Evolutionary conservation across 2,113 vertebrate species (phyloP).

Genomic region (Erythrocercus mccallii): DNA sequence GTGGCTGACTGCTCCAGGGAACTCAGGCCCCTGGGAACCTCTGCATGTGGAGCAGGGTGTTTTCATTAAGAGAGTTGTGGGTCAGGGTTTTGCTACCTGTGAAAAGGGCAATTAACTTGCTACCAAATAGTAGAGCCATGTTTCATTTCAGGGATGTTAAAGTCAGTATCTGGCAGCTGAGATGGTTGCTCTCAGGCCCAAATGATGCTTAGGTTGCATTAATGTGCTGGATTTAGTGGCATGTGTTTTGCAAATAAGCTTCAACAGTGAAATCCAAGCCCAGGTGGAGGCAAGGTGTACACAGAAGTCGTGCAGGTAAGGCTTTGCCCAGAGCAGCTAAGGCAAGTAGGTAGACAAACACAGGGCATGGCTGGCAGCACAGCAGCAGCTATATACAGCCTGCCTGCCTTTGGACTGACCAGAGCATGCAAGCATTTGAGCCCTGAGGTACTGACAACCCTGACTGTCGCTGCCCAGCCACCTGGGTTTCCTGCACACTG

Average conservation of each 20-base stretch:
- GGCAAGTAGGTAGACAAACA: rapidly evolving
- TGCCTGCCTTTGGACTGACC: background rate
- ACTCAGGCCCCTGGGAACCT: background rate
- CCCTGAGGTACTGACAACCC: background rate
- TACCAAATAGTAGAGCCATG: rapidly evolving
- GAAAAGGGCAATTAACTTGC: background rate
- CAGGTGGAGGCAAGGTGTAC: rapidly evolving
- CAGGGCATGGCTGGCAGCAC: rapidly evolving
- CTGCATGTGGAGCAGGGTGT: background rate
- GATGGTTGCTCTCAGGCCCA: background rate
- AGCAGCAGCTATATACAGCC: background rate
- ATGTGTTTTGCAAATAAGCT: background rate
- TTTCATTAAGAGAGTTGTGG: background rate
- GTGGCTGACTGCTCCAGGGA: background rate
- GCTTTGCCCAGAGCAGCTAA: background rate
- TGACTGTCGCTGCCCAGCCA: rapidly evolving
- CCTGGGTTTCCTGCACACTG: rapidly evolving
- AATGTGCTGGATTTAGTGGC: background rate
- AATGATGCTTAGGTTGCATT: background rate
- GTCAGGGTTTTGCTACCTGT: background rate
- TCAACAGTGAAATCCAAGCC: background rate
- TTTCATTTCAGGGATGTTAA: background rate
- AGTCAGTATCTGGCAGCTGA: background rate
- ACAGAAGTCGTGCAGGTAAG: background rate
- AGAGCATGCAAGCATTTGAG: no score